Evolutionary conservation across 1,140 invertebrate genomes (phyloP), one percentile per base, ranked within the genome.

Genomic region (Muscidifurax raptorellus): DNA sequence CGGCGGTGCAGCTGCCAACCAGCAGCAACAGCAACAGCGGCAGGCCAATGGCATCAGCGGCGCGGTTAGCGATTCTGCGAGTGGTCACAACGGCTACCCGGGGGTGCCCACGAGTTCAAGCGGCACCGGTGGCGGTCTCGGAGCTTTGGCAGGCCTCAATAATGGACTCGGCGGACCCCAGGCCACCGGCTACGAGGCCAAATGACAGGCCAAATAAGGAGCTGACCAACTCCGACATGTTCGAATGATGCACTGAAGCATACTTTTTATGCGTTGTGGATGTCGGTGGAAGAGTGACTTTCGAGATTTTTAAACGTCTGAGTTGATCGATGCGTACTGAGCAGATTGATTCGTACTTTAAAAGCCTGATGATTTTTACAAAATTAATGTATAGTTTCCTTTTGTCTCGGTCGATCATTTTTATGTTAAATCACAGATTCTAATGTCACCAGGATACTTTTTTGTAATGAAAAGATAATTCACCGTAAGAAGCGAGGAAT

Each of bases 141-240:
- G 84, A 28, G n/a, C 72, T 0, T n/a, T 85, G 28, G 30, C 74
- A n/a, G 80, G 79, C 6, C 78, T 85, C 30, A 92, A 92, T 87
- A 92, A 91, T 83, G 66, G 30, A 27, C 74, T 92, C 6, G 77
- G 67, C 0, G 83, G 67, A 1, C 59, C 84, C 30, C 84, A 85
- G 47, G 59, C 90, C 90, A 88, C 87, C 90, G 86, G 89, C 88
- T 93, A 92, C 90, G 92, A 93, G 75, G 80, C 91, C 67, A 93
- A 93, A 93, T 93, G 92, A 93, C 92, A 92, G 85, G 87, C 91
- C 75, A 93, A 93, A 89, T 93, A 92, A 91, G 80, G 79, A 40
- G 72, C n/a, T 59, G n/a, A 82, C 67, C 86, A 82, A 88, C 87
- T 6, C 15, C 0, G 5, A 72, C 12, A 28, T 12, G 13, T 32